phyloP scores from a whole-genome alignment of 2,113 vertebrate species.

The Rostratula benghalensis region DNA sequence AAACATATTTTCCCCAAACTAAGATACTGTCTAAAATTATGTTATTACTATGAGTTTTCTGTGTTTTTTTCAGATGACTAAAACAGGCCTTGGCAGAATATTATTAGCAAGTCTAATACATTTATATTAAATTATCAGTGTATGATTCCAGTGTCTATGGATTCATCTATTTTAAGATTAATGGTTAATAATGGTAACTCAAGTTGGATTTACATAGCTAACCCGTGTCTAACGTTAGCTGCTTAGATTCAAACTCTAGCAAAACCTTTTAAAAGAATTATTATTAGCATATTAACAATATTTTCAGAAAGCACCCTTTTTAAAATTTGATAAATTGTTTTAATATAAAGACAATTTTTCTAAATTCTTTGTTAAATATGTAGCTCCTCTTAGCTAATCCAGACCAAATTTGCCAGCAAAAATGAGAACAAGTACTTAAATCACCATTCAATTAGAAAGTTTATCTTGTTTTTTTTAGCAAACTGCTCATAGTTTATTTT shows the following conservation, averaged over 20 bases:
- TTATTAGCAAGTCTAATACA: background rate
- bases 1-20: slow-evolving; percentile 15
- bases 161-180: slow-evolving; percentile 21
- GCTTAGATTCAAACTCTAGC: background rate
- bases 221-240: background rate
- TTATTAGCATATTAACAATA: background rate
- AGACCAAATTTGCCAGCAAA: background rate
- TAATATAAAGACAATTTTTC: background rate
- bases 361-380: background rate
- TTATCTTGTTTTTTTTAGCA: background rate
- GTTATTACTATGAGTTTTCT: background rate
- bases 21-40: slow-evolving; percentile 1
- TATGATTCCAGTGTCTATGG: slow-evolving; percentile 18
- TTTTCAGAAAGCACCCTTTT: background rate
- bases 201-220: slow-evolving; percentile 16
- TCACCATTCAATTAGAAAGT: background rate
- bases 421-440: background rate
- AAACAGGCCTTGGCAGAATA: background rate
- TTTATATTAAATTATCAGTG: slow-evolving; percentile 12
- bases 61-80: background rate
- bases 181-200: slow-evolving; percentile 21
- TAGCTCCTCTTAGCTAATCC: background rate
- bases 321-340: background rate
- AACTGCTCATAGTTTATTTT: background rate
- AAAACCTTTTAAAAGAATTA: background rate